Percentiles rank a stretch among this genome's conserved stretches.
Conservation (phyloP, 2,888 invertebrate genomes). For the Anthophora plumipes region DNA sequence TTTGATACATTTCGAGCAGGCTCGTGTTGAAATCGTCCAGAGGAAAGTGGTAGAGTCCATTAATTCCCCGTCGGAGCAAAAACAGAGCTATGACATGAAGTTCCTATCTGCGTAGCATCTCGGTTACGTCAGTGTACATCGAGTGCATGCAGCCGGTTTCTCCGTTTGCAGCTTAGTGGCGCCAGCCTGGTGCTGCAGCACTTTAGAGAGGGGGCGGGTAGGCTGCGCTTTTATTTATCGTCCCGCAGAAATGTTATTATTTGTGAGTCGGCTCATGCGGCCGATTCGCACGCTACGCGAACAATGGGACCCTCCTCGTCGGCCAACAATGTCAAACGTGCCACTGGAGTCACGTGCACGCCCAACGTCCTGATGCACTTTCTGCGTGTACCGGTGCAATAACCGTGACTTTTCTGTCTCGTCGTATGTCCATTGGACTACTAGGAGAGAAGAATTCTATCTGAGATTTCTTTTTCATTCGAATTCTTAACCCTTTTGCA, state of each 20-base stretch:
- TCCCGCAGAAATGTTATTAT: slow-evolving; percentile 75
- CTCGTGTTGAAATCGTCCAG: not conserved
- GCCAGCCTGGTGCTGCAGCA: slow-evolving; percentile 59
- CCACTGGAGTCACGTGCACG: slow-evolving; percentile 71
- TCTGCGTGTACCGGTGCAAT: slow-evolving; percentile 64
- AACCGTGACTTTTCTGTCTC: slow-evolving; percentile 72
- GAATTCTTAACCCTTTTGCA: no score
- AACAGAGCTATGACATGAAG: slow-evolving; percentile 39
- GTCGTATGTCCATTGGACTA: slow-evolving; percentile 65
- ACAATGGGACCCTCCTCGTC: slow-evolving; percentile 75
- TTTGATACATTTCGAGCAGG: no score
- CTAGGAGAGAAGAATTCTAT: not conserved
- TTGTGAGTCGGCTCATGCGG: slow-evolving; percentile 55
- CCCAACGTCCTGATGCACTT: slow-evolving; percentile 58
- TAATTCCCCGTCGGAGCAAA: slow-evolving; percentile 34
- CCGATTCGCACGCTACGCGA: slow-evolving; percentile 74
- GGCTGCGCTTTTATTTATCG: slow-evolving; percentile 68
- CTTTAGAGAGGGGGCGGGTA: no score
- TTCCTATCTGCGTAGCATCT: slow-evolving; percentile 46
- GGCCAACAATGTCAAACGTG: slow-evolving; percentile 71
- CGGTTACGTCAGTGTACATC: slow-evolving; percentile 50
- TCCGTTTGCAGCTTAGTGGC: slow-evolving; percentile 53
- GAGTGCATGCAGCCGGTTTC: slow-evolving; percentile 26
- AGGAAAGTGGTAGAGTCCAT: slow-evolving; percentile 1
- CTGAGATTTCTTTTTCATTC: not conserved